Evolutionary conservation across 1,140 invertebrate species (phyloP).

Genomic region (Drosophila orena): DNA sequence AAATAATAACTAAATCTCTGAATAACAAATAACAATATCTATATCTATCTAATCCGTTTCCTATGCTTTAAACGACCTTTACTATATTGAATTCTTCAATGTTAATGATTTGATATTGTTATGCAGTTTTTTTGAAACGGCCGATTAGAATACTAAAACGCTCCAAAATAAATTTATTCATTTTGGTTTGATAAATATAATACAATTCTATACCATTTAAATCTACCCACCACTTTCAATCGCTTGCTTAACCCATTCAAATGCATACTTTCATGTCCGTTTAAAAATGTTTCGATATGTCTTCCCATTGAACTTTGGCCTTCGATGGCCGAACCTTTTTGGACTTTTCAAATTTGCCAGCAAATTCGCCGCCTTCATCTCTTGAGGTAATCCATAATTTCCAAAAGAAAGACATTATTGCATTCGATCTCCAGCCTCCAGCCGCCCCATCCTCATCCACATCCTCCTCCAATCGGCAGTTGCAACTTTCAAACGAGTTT

Average conservation of each 20-base stretch:
- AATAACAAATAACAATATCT: too few species aligned
- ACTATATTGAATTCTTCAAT: too few species aligned
- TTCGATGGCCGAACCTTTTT: conserved; percentile 6
- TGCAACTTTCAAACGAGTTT: conserved; percentile 81
- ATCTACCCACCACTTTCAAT: neutral
- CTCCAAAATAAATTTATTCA: too few species aligned
- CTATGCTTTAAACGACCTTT: too few species aligned
- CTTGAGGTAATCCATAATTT: conserved; percentile 63
- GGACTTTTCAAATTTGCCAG: conserved; percentile 13
- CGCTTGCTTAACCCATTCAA: neutral
- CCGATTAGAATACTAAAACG: too few species aligned
- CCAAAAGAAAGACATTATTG: conserved; percentile 49
- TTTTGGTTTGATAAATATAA: too few species aligned
- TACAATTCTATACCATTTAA: too few species aligned
- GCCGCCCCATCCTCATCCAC: neutral
- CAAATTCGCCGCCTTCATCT: conserved; percentile 44
- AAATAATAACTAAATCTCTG: too few species aligned
- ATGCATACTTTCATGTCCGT: conserved; percentile 6
- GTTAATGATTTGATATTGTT: too few species aligned
- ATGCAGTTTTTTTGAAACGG: too few species aligned
- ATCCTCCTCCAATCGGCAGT: conserved; percentile 32
- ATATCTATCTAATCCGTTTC: too few species aligned
- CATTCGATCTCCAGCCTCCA: conserved; percentile 4
- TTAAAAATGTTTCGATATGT: conserved; percentile 1
- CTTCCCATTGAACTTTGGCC: conserved; percentile 27